Base-by-base conservation (phyloP, 2,888 invertebrate species). In the Hemaris fuciformis region DNA sequence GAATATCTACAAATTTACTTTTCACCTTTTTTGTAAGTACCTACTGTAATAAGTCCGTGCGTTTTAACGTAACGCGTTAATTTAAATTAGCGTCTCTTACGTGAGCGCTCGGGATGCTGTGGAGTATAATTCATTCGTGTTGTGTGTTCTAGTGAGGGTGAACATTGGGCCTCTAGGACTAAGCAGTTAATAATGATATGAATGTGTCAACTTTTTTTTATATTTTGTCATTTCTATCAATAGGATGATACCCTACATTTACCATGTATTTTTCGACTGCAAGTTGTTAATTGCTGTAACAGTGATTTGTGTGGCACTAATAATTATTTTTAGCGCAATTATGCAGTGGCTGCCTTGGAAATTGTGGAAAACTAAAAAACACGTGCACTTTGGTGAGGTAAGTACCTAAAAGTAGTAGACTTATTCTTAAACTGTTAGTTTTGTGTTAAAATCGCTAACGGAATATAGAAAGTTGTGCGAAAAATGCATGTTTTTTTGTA, bases 341-440 rank as follows among this genome's bases (percentile, higher is more conserved):
- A 76, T 75, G 74, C 70, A 65, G 64, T 76, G 73, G 71, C 68
- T 71, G 63, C 62, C 63, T 43, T 74, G 73, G 73, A 56, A 59
- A 18, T 63, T 53, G 46, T 64, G 63, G 60, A 71, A 67, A 60
- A 64, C 68, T 42, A 60, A 64, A 10, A 65, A 68, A 25, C 62
- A 67, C n/a, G 61, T 69, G 18, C 62, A 27, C 27, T 42, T 59
- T 15, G 43, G 23, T 2, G 58, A 53, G 53, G 53, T 53, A 10
- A 53, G 27, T 27, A n/a, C n/a, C n/a, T n/a, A n/a, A n/a, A n/a
- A n/a, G n/a, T n/a, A n/a, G n/a, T n/a, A n/a, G n/a, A n/a, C n/a
- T n/a, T n/a, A n/a, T n/a, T n/a, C n/a, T n/a, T n/a, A n/a, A n/a
- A n/a, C n/a, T n/a, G n/a, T n/a, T n/a, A n/a, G n/a, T n/a, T n/a